Evolutionary conservation across 2,797 vertebrate species (phyloP).

Genomic region (Eulemur mongoz): DNA sequence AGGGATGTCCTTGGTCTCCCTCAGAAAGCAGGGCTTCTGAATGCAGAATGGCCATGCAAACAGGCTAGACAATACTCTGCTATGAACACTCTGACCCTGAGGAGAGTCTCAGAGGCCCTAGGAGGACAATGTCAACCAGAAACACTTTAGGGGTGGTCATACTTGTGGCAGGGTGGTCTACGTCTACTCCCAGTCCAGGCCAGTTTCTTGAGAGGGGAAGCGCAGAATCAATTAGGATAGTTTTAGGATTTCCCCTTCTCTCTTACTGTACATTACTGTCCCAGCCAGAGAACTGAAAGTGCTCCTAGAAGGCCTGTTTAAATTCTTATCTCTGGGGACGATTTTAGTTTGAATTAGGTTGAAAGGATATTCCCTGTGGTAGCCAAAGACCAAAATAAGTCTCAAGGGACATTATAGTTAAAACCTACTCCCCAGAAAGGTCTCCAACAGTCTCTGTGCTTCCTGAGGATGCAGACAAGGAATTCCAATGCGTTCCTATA

Average conservation of each 20-base stretch:
- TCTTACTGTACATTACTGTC: neutral
- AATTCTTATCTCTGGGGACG: conserved; percentile 5
- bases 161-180: neutral
- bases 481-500: neutral
- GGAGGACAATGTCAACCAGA: neutral
- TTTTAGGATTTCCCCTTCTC: neutral
- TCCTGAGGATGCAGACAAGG: neutral
- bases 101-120: neutral
- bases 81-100: neutral
- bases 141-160: neutral
- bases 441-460: neutral
- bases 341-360: conserved; percentile 51
- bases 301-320: neutral
- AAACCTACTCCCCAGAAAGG: conserved; percentile 17
- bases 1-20: neutral
- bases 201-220: neutral
- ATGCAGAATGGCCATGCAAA: neutral
- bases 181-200: neutral
- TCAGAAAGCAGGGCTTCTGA: neutral
- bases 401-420: neutral
- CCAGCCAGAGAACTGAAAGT: neutral
- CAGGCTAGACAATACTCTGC: neutral
- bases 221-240: neutral
- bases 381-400: conserved; percentile 23
- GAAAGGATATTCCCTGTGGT: conserved; percentile 19